Evolutionary conservation across 2,888 invertebrate species (phyloP), one percentile per base, ranked within the genome.

Genomic region (Frankliniella intonsa): DNA sequence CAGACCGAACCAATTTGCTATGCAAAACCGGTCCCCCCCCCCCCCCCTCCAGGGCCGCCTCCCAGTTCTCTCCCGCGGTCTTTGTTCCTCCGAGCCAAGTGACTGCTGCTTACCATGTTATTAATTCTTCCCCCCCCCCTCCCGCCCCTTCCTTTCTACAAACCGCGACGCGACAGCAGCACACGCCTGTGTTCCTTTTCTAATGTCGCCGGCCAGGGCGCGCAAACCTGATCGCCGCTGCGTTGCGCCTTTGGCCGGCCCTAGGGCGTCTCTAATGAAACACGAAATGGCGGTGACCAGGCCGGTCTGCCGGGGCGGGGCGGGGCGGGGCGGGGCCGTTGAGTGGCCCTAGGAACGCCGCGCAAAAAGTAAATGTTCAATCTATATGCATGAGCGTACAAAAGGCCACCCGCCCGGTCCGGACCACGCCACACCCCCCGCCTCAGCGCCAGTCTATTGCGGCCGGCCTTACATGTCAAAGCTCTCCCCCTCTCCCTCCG

Each of bases 1-100:
- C 62, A 62, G 17, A 22, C 25, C 22, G 25, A 76, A 76, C 69
- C 69, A 76, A 76, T 76, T 76, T 76, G 69, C 69, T 76, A 76
- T 76, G 69, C 69, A 25, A 76, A 76, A 76, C 69, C 25, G 12
- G 25, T 22, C 69, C 8, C 69, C 25, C 10, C 62, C 62, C 62
- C 62, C 11, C 9, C 55, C 55, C 55, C 55, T 3, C 55, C 62
- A 38, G n/a, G n/a, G 38, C 38, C 2, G 38, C 38, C 38, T 38
- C 38, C 5, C n/a, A n/a, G n/a, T n/a, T 5, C 38, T 3, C 38
- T 38, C 38, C 5, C 38, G 3, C 38, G 38, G 38, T 5, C 5
- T 38, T 38, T 38, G 38, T 38, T 5, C 38, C 38, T 3, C 38
- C 38, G 38, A 38, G 38, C 38, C 38, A 38, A 38, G 38, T 62